A percentile compares a stretch with the other conserved stretches of the same genome.
Evolutionary conservation across 2,888 invertebrate species (phyloP).

Genomic region (Dolichopus griseipennis): DNA sequence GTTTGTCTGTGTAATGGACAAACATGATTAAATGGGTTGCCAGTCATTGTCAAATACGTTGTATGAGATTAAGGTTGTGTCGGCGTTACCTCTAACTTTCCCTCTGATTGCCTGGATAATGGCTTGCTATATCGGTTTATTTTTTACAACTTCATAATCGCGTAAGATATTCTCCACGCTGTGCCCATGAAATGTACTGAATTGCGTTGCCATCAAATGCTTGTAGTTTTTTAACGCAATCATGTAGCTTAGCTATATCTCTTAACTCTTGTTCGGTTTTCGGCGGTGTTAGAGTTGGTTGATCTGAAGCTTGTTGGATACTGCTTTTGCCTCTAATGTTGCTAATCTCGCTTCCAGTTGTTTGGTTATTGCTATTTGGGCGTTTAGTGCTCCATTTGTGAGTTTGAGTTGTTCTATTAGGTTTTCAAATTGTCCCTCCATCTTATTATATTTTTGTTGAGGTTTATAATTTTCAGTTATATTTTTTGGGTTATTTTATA

Average conservation of each 20-base stretch:
- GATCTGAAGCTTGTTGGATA: too few species aligned
- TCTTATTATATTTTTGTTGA: too few species aligned
- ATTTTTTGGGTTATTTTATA: too few species aligned
- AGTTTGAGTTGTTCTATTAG: too few species aligned
- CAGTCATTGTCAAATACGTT: constrained; percentile 14
- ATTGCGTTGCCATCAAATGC: background rate
- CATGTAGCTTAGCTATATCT: background rate
- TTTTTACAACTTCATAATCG: background rate
- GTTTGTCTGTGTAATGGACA: constrained; percentile 18
- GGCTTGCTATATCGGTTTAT: background rate
- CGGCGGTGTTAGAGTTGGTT: too few species aligned
- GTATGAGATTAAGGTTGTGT: constrained; percentile 12
- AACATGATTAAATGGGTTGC: constrained; percentile 11
- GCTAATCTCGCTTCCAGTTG: background rate
- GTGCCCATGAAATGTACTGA: background rate
- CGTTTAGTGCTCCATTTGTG: background rate
- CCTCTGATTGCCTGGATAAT: background rate
- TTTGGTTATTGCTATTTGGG: background rate
- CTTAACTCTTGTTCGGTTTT: background rate
- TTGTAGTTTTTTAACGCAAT: background rate
- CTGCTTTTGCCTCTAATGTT: too few species aligned
- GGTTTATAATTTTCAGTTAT: too few species aligned
- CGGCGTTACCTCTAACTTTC: constrained; percentile 4
- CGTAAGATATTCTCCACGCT: background rate
- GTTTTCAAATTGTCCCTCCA: too few species aligned